phyloP scores from a whole-genome alignment of 2,797 vertebrate genomes.

The Girardinus metallicus region DNA sequence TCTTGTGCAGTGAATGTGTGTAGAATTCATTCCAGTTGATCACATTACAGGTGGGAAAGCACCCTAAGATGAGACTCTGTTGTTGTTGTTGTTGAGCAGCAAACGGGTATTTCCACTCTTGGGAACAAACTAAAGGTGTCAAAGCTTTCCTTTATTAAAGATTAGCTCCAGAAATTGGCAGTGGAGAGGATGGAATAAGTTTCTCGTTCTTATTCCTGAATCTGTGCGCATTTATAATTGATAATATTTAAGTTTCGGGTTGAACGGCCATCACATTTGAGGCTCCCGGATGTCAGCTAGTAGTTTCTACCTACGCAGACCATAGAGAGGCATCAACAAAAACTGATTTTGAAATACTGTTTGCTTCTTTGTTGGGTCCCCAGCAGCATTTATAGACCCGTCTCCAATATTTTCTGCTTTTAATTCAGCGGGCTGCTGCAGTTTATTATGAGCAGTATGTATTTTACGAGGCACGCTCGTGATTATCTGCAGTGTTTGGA shows the following conservation, averaged over 20 bases:
- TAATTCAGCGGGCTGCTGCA: not conserved
- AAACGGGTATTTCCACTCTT: not conserved
- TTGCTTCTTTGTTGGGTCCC: not conserved
- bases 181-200: not conserved
- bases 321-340: not conserved
- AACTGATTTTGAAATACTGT: not conserved
- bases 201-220: not conserved
- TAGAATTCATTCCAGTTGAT: no score
- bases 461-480: not conserved
- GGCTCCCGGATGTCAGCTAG: not conserved
- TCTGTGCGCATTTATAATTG: not conserved
- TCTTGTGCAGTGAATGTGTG: no score
- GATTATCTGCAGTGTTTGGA: constrained; percentile 4
- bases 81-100: no score
- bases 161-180: not conserved
- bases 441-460: constrained; percentile 4
- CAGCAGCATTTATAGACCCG: not conserved
- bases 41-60: no score
- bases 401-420: constrained; percentile 1
- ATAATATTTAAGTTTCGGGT: not conserved
- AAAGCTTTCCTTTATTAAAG: not conserved
- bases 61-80: not conserved
- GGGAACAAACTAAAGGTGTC: not conserved
- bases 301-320: not conserved
- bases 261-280: not conserved